Base-by-base conservation (phyloP, 92 coral and sea anemone genomes). In the Hydrozoanthus gracilis region DNA sequence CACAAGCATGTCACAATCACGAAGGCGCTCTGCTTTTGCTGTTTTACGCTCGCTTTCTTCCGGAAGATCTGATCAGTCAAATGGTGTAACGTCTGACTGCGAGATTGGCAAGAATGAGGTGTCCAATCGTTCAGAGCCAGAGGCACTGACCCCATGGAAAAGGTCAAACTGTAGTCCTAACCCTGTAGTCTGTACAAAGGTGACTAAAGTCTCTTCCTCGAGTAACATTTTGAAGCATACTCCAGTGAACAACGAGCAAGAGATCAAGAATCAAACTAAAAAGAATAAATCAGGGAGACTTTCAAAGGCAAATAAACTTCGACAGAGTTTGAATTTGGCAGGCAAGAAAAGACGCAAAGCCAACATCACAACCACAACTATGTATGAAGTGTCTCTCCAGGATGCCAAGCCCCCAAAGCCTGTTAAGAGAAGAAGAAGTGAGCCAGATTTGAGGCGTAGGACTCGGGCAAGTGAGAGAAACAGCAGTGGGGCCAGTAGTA, bases 251-350 rank as follows among this genome's bases (percentile, higher is more conserved):
- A 84, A 82, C 13, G 72, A 56, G 50, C 56, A 91, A 14, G 80
- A 76, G 8, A 58, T 67, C 44, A 67, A 61, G 70, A 88, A 89
- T 18, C 20, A 86, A 50, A 88, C 44, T 7, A 79, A 80, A 62
- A 88, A 83, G 62, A 77, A 84, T 9, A 91, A 89, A 61, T 77
- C 82, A 10, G 79, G 56, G 51, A 52, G 87, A 47, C 71, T 93
- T 5, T 90, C 96, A 44, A 95, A 91, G 82, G 94, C 98, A 16
- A 93, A 93, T 47, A 93, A 76, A 51, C 90, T 95, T 0, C 89
- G 98, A 50, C 98, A 92, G 66, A 95, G 98, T 77, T 88, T 95
- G 75, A 88, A 92, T 17, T 61, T 93, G 79, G 91, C 98, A 7
- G 93, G 90, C 60, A 88, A 90, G 76, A 94, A 88, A 90, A 95